Evolutionary conservation across 2,888 invertebrate genomes (phyloP).

Genomic region (Pomacea canaliculata): DNA sequence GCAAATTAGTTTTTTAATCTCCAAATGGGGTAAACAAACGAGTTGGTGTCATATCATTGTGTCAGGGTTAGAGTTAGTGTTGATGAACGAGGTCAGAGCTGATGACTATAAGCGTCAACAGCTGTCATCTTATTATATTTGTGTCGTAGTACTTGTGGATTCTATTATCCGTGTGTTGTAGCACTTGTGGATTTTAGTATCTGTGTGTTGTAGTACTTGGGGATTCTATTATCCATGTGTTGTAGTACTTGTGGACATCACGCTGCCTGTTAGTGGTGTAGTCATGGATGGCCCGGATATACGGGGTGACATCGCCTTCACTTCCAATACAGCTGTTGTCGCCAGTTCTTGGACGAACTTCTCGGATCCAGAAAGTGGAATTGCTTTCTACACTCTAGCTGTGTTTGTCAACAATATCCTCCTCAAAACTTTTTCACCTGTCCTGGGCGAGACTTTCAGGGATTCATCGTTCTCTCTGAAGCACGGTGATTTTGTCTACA

Average conservation of each 20-base stretch:
- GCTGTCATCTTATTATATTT: too few species aligned
- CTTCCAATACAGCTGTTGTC: constrained; percentile 3
- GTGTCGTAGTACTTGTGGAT: too few species aligned
- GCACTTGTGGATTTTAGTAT: too few species aligned
- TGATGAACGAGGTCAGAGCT: too few species aligned
- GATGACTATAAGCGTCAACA: too few species aligned
- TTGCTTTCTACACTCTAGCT: not conserved
- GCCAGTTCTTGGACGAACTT: constrained; percentile 1
- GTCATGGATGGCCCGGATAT: not conserved
- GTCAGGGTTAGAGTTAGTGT: too few species aligned
- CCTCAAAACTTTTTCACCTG: not conserved
- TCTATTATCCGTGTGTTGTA: too few species aligned
- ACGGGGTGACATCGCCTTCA: not conserved
- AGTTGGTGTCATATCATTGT: too few species aligned
- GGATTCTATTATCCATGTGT: too few species aligned
- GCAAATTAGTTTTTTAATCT: too few species aligned
- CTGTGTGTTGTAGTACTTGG: too few species aligned
- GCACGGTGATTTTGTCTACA: not conserved
- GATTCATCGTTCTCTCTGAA: constrained; percentile 2
- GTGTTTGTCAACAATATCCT: not conserved
- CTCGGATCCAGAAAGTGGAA: constrained; percentile 5
- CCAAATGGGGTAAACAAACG: too few species aligned
- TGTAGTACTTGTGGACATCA: not conserved
- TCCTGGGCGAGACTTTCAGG: not conserved
- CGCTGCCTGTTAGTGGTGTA: not conserved